Evolutionary conservation across 2,113 vertebrate genomes (phyloP), one percentile per base, ranked within the genome.

Genomic region (Numida meleagris): DNA sequence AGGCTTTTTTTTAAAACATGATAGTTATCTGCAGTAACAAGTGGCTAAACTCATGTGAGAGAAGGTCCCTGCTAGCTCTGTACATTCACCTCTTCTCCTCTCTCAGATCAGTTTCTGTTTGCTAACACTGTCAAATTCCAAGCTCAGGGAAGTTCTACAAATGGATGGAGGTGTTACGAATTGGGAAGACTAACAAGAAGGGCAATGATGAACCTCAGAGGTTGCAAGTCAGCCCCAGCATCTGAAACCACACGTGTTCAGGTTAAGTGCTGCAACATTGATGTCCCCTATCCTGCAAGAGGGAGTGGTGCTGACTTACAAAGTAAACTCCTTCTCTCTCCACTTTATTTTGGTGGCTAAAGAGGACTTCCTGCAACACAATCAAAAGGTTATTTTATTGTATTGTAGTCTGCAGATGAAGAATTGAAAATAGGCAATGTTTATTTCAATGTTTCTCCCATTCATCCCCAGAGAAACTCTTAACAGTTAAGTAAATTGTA

Each of bases 381-480:
- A 17, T 38, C 40, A 81, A n/a, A 88, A 71, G 9, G 21, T 51
- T 83, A 42, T 57, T 82, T 50, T 55, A 55, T 45, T 72, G 23
- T 25, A 31, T 27, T 80, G 45, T 51, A 82, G 65, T 33, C 43
- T 63, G 34, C 36, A 78, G 43, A 29, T 70, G n/a, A 46, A 53
- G 9, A 10, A 46, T 33, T 43, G 29, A 61, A 80, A 80, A 27
- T 21, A 14, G 24, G 19, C 33, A 75, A 34, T 0, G 20, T 65
- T 59, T 42, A 85, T 59, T 55, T 82, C 67, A 87, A 36, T 18
- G 24, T 34, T 11, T 7, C 12, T 9, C 11, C 29, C 16, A 19
- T 13, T 7, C 12, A 12, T 12, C 10, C 3, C 0, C 11, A 2
- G 19, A 43, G 45, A 66, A 6, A 9, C 6, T 46, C 58, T 13